A percentile compares a stretch with the other conserved stretches of the same genome.
phyloP scores from a whole-genome alignment of 1,140 invertebrate genomes.

The Caenorhabditis tropicalis region DNA sequence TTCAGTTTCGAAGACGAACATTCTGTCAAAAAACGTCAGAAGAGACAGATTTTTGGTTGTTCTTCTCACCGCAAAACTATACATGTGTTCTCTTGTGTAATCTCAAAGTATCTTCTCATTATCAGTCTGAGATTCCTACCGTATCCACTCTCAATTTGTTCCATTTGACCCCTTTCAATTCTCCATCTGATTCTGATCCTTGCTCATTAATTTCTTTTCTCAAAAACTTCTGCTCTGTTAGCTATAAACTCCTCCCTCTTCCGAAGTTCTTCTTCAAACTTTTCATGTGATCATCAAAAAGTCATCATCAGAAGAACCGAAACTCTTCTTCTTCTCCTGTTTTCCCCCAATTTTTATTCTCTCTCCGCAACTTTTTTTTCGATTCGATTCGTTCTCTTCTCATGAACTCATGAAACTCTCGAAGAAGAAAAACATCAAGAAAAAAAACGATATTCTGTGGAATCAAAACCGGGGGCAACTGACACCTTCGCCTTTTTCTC shows the following conservation, averaged over 20 bases:
- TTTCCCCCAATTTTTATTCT: background rate
- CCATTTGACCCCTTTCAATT: background rate
- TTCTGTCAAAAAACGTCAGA: background rate
- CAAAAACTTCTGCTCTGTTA: background rate
- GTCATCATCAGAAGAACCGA: background rate
- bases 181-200: background rate
- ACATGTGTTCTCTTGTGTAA: no score
- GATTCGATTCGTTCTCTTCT: background rate
- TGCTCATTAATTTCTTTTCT: background rate
- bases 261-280: background rate
- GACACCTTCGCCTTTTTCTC: background rate
- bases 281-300: conserved; percentile 37
- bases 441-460: conserved; percentile 3
- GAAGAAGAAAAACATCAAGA: no score
- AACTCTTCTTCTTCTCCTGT: background rate
- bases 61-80: no score
- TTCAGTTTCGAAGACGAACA: no score
- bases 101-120: no score
- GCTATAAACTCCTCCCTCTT: conserved; percentile 1
- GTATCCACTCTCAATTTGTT: no score
- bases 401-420: background rate
- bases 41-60: no score
- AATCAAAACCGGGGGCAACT: background rate
- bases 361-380: conserved; percentile 23
- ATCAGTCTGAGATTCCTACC: no score